Percentiles rank a stretch among this genome's conserved stretches.
Conservation (phyloP, 92 coral and sea anemone genomes). For the Actinostola sp. region DNA sequence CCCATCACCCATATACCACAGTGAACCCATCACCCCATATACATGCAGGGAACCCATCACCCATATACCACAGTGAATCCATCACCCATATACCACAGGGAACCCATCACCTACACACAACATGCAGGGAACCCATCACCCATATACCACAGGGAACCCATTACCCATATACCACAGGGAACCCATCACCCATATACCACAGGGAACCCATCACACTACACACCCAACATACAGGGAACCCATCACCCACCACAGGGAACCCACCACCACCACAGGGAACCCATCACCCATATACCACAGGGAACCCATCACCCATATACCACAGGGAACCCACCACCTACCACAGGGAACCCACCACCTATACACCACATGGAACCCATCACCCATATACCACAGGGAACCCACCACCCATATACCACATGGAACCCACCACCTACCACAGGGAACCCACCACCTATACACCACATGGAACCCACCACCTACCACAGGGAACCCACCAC, state of each 20-base stretch:
- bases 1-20: no score
- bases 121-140: background rate
- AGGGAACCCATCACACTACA: no score
- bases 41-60: background rate
- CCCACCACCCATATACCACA: no score
- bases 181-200: background rate
- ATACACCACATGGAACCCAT: slow-evolving; percentile 6
- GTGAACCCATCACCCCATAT: background rate
- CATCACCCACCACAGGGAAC: no score
- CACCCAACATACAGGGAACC: slow-evolving; percentile 2
- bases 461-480: background rate
- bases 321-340: no score
- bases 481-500: no score
- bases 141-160: no score
- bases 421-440: background rate
- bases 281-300: background rate
- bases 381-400: no score
- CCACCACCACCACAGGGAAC: background rate
- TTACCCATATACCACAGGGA: no score
- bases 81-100: no score
- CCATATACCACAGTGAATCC: no score
- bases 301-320: background rate
- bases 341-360: background rate
- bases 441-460: background rate
- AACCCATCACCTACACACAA: slow-evolving; percentile 22